These are phyloP conservation scores for Liodrosophila aerea DNA, from an alignment of 2,888 invertebrate species.

Conservation along the genomic window DNA sequence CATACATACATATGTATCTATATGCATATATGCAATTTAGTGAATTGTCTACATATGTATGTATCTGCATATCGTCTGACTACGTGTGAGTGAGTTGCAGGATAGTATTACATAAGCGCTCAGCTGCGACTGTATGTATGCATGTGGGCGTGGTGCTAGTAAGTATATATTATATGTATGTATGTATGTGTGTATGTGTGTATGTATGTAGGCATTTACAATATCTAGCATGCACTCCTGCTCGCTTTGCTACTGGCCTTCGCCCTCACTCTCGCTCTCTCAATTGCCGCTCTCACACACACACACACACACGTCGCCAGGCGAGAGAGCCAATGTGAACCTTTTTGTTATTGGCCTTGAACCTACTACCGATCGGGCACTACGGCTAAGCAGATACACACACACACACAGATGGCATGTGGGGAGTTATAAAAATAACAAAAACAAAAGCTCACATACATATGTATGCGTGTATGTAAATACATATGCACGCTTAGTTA, in stretches of 20 bases:
- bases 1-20: neutral
- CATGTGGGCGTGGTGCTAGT: conserved; percentile 43
- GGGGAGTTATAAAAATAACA: conserved; percentile 51
- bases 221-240: too few relatives aligned
- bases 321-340: conserved; percentile 55
- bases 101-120: conserved; percentile 66
- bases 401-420: conserved; percentile 17
- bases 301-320: conserved; percentile 7
- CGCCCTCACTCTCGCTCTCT: conserved; percentile 11
- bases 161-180: conserved; percentile 3
- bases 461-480: conserved; percentile 21
- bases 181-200: conserved; percentile 8
- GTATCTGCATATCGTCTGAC: conserved; percentile 1
- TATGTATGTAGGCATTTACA: neutral
- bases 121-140: conserved; percentile 15
- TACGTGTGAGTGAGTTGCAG: too few relatives aligned
- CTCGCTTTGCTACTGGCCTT: neutral
- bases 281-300: conserved; percentile 22
- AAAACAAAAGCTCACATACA: conserved; percentile 18
- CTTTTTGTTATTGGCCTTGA: conserved; percentile 71
- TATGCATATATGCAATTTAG: neutral
- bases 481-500: conserved; percentile 15
- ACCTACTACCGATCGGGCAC: conserved; percentile 61
- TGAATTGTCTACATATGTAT: neutral
- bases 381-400: conserved; percentile 16